Base-by-base conservation (phyloP, 1,140 invertebrate genomes). In the Trypoxylus dichotomus region DNA sequence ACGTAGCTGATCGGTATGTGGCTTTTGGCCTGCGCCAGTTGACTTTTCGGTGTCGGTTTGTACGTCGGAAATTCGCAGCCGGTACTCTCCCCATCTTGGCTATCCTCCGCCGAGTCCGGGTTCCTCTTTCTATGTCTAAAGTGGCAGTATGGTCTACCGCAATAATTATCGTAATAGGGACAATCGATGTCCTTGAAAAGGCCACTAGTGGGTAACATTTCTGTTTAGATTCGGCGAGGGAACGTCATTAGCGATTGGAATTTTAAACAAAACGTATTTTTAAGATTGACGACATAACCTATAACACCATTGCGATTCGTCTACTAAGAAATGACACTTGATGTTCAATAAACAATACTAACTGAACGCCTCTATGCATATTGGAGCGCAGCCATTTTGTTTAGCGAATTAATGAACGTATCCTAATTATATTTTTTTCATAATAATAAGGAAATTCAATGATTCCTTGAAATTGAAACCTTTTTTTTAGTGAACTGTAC, bases 121-220 rank as follows among this genome's bases (percentile, higher is more conserved):
- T 41, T 74, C 89, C 90, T 92, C 83, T 91, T 92, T 81, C 90
- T 87, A 87, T 97, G 96, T 85, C 93, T 92, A 85, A 94, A 97
- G 87, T 96, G 95, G 87, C 95, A 97, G 86, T 96, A 95, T 21
- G 95, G 94, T 83, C 95, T 90, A 80, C 94, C 93, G 87, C 96
- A 97, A 3, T 78, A 92, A 85, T 89, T 93, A 81, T 94, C 91
- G 83, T 91, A 95, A 89, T 93, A 96, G 37, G 95, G 95, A 86
- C 96, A 97, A 80, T 90, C 90, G 74, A 95, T 91, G 79, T 90
- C 90, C 87, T 94, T 93, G 84, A 97, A 96, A 83, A 93, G 94
- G 79, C 95, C 95, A 80, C 93, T 94, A 72, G 94, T 94, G 37
- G 94, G 93, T 85, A 97, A 90, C 96, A 97, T 97, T 77, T 81